Evolutionary conservation across 2,888 invertebrate species (phyloP), one percentile per base, ranked within the genome.

Genomic region (Oligia fasciuncula): DNA sequence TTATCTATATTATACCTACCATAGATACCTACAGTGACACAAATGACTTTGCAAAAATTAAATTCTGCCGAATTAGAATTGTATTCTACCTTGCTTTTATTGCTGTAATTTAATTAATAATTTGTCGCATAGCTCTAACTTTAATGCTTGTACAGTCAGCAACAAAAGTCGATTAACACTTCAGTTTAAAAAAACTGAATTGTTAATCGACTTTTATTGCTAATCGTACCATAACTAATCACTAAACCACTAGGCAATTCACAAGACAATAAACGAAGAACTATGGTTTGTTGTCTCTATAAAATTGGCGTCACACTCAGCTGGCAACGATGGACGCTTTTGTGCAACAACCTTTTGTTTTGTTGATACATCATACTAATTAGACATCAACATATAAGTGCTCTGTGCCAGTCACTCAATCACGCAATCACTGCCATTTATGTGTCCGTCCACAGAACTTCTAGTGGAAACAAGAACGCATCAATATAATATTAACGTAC

Each of bases 21-120:
- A 29, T 29, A 29, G 29, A 29, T 29, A 29, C 29, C 4, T 49
- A 80, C 35, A 57, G 6, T 14, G 40, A 49, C 35, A 66, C 29
- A 60, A 43, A 66, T 19, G 1, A 80, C 17, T 60, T 63, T 43
- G 9, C 9, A n/a, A 23, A n/a, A 77, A 57, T 65, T 79, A 6
- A 11, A 57, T 66, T 19, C n/a, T 14, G n/a, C 19, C 2, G 19
- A 66, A 66, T 40, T 11, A 60, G 13, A 29, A 76, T 51, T 77
- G 1, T 54, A 40, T 11, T 14, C 23, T 14, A 29, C 1, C 35
- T 23, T 17, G 14, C 43, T 54, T 43, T 29, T n/a, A 73, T 9
- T 4, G 13, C 40, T 9, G 19, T 23, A 54, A 54, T 29, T 29
- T 29, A 29, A 29, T 29, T 29, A 29, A 29, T 29, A 29, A 29